Conservation (phyloP, 53 echinoderm and acorn worm genomes). For the Patiria pectinifera region DNA sequence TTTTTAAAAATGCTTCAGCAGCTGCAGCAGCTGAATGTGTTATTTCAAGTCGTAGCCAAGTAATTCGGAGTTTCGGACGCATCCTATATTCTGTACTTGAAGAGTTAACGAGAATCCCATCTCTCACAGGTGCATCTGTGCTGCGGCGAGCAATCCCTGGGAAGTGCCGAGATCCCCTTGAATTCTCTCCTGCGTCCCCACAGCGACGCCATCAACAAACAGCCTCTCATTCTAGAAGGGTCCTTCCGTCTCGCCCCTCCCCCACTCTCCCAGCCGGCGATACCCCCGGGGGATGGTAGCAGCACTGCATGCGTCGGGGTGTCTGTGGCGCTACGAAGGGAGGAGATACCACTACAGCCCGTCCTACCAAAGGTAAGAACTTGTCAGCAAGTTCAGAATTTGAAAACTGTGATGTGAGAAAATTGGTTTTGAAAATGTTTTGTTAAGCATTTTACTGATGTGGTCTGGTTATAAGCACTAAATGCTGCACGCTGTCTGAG, state of each 20-base stretch:
- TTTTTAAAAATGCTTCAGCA: no score
- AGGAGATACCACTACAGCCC: conserved; percentile 80
- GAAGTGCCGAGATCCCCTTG: conserved; percentile 73
- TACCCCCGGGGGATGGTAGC: conserved; percentile 60
- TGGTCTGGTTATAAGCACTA: no score
- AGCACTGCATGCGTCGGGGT: conserved; percentile 78
- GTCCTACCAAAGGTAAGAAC: conserved; percentile 58
- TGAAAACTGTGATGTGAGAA: no score
- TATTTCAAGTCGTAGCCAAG: no score
- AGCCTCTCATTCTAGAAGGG: conserved; percentile 84
- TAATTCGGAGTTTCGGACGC: no score
- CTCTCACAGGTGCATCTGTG: conserved; percentile 82
- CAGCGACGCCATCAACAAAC: conserved; percentile 77
- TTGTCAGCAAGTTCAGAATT: neutral
- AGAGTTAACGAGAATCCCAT: neutral
- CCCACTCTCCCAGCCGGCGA: conserved; percentile 46
- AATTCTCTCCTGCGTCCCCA: conserved; percentile 74
- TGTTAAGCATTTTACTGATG: no score
- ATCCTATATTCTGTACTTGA: neutral
- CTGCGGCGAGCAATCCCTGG: conserved; percentile 87
- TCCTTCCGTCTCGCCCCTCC: conserved; percentile 79
- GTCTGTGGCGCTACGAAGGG: conserved; percentile 84
- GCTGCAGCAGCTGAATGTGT: no score
- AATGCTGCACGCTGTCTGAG: no score
- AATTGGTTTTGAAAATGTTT: no score